Conservation (phyloP, 2,113 vertebrate genomes). For the Erythrolamprus reginae region DNA sequence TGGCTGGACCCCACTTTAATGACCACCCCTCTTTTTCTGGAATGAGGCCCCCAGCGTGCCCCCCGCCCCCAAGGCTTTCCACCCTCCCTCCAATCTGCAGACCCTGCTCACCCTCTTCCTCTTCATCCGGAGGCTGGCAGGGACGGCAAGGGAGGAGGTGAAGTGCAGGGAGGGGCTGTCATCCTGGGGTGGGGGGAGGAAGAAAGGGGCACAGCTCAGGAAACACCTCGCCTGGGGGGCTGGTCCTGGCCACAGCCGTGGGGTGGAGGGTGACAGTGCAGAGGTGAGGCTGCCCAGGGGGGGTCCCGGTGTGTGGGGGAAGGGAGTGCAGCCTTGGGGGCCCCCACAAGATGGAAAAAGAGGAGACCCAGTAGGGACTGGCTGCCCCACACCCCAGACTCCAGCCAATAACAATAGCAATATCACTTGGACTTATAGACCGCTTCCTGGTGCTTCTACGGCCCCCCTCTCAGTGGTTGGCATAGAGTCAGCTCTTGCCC, state of each 20-base stretch:
- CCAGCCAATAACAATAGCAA: too few relatives aligned
- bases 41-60: background rate
- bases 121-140: background rate
- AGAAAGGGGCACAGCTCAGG: background rate
- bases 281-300: background rate
- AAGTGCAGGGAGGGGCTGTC: background rate
- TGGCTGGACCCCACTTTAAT: background rate
- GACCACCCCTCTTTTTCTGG: background rate
- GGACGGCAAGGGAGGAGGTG: background rate
- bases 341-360: background rate
- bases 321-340: background rate
- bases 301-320: background rate
- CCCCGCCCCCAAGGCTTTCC: background rate
- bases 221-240: background rate
- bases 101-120: background rate
- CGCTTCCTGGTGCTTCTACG: too few relatives aligned
- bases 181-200: background rate
- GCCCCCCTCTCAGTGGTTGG: too few relatives aligned
- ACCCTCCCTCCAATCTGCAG: background rate
- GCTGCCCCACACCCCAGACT: background rate
- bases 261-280: background rate
- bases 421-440: too few relatives aligned
- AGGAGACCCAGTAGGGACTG: fast-evolving
- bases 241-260: background rate
- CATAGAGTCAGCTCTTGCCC: too few relatives aligned